phyloP scores from a whole-genome alignment of 2,888 invertebrate species.

The Phytoseiulus persimilis region DNA sequence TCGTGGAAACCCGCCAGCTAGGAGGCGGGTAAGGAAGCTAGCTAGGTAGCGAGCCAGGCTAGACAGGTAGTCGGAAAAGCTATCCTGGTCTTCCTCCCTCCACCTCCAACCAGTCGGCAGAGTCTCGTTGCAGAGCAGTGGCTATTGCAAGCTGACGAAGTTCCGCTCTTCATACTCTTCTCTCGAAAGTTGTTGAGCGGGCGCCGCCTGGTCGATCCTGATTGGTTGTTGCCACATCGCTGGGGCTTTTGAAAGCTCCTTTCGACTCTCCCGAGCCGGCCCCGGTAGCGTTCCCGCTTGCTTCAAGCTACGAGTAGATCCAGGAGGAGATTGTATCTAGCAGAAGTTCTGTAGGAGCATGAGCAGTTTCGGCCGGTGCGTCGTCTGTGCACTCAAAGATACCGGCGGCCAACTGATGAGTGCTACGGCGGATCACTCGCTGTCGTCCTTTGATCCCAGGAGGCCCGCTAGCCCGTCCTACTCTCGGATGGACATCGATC shows the following conservation, averaged over 20 bases:
- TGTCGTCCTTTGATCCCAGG: conserved; percentile 32
- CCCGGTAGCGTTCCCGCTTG: not conserved
- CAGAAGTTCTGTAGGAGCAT: conserved; percentile 13
- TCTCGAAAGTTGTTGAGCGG: not conserved
- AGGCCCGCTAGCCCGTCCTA: conserved; percentile 33
- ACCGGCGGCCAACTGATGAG: conserved; percentile 35
- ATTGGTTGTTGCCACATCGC: not conserved
- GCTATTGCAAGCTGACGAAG: conserved; percentile 21
- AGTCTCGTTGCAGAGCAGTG: not conserved
- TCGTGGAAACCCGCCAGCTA: not conserved
- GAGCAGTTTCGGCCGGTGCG: conserved; percentile 32
- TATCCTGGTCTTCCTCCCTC: not conserved
- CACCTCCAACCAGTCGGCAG: not conserved
- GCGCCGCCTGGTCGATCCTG: conserved; percentile 20
- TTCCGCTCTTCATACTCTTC: conserved; percentile 27
- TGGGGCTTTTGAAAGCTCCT: not conserved
- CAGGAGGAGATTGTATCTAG: not conserved
- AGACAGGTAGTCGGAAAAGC: not conserved
- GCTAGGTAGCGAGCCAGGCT: not conserved
- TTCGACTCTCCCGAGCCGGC: not conserved
- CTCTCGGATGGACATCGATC: conserved; percentile 32
- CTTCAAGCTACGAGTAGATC: not conserved
- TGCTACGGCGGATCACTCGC: conserved; percentile 37
- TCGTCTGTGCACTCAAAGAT: conserved; percentile 36
- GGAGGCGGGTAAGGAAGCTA: not conserved